Conservation (phyloP, 2,113 vertebrate genomes). For the Tonatia bakeri region DNA sequence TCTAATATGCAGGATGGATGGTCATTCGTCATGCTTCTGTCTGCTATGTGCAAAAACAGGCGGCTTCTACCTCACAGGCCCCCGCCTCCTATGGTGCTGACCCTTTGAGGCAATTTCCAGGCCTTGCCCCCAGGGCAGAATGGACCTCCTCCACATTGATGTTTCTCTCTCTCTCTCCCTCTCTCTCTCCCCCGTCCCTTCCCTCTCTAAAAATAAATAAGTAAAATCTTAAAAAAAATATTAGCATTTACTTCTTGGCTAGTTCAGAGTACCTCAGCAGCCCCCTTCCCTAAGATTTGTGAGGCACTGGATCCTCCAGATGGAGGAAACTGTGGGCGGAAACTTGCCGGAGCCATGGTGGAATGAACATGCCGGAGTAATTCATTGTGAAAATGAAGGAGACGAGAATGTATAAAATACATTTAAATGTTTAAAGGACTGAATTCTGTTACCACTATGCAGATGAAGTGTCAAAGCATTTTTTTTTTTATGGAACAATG, state of each 20-base stretch:
- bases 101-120: neutral
- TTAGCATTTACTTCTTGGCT: slow-evolving; percentile 48
- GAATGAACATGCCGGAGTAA: slow-evolving; percentile 50
- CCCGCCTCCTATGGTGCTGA: neutral
- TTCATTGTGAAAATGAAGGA: slow-evolving; percentile 70
- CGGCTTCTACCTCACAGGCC: neutral
- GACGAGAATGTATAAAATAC: slow-evolving; percentile 46
- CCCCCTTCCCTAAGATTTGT: slow-evolving; percentile 45
- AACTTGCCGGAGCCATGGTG: slow-evolving; percentile 37
- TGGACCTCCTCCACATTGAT: neutral
- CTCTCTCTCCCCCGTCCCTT: too few relatives aligned
- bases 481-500: slow-evolving; percentile 71
- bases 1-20: neutral
- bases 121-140: neutral
- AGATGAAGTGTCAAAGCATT: slow-evolving; percentile 80
- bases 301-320: slow-evolving; percentile 72
- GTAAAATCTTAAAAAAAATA: too few relatives aligned
- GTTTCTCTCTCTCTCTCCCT: too few relatives aligned
- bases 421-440: slow-evolving; percentile 73
- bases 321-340: slow-evolving; percentile 35
- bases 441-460: slow-evolving; percentile 62
- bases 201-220: too few relatives aligned
- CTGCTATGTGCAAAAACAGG: neutral
- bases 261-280: slow-evolving; percentile 67
- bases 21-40: neutral